Evolutionary conservation across 2,797 vertebrate species (phyloP), one percentile per base, ranked within the genome.

Genomic region (Phyllotis vaccarum): DNA sequence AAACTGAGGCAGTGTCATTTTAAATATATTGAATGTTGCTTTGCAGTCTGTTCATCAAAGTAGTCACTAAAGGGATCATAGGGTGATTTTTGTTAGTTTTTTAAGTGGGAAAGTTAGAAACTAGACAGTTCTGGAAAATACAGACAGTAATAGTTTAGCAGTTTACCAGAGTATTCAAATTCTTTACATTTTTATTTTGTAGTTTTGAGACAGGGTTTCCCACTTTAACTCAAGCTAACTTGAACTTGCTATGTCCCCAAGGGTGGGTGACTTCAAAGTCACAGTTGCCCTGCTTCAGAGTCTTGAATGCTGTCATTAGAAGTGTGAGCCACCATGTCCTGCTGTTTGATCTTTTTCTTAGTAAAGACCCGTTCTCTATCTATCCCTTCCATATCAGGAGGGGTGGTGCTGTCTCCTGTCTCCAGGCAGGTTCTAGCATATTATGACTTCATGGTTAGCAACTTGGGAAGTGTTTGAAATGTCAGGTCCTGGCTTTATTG

Each of bases 361-460:
- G 74, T 68, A 70, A 91, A 78, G 54, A 37, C 22, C 2, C 31
- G 19, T 31, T 64, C 62, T 64, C 21, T 64, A 13, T 72, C 10
- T 37, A 5, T 11, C 31, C 68, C 37, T 72, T 72, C 19, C 70
- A 62, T 8, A 34, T 91, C 75, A 12, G 90, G 79, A 90, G 81
- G 82, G 87, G 34, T 64, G 74, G 40, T 58, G 70, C 68, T 52
- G 10, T 31, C 62, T 75, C 54, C 68, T 52, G 10, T 31, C 62
- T 75, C 54, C n/a, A 6, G 60, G 66, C 4, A 78, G 66, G 29
- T 94, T 97, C 95, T 75, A 46, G 62, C 58, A 49, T 78, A 95
- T 95, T 97, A 16, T 97, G 97, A 97, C 93, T 91, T 97, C 97
- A 90, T 31, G 58, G 76, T 68, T 96, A 96, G 96, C 92, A 96